Base-by-base conservation (phyloP, 1,140 invertebrate species). In the Brachionus koreanus region DNA sequence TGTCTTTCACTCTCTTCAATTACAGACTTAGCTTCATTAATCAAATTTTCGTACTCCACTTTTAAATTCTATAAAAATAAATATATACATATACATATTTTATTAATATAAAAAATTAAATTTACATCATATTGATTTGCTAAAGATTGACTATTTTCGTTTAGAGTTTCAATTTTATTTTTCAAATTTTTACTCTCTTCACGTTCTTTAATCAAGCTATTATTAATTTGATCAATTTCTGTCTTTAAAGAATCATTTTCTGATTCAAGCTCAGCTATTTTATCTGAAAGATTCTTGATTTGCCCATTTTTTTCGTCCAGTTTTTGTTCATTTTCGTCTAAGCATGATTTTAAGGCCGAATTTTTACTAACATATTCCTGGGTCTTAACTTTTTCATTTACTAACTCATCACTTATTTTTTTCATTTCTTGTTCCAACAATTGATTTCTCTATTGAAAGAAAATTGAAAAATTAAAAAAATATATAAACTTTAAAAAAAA, bases 21-120 rank as follows among this genome's bases (percentile, higher is more conserved):
- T 7, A 79, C 49, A 12, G 37, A 42, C 16, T 65, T 39, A 6
- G 61, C 49, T 35, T 79, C 46, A 12, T 79, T 79, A 16, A 79
- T 79, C 35, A 79, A 65, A 79, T 79, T 79, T 35, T 79, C 76
- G 29, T 79, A 79, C 33, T 79, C 76, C 5, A 61, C 19, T 79
- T 79, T 79, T 23, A 79, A 33, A 79, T 33, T 79, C 76, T 79
- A 16, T 7, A 76, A 76, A 76, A 46, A 74, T 16, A 74, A 43
- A 23, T 23, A n/a, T 9, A 49, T 16, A 75, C n/a, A n/a, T n/a
- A n/a, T n/a, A n/a, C n/a, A n/a, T n/a, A n/a, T n/a, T n/a, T n/a
- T n/a, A n/a, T 35, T 74, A 35, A n/a, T 29, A 43, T 75, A 16
- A 16, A 16, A 19, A 23, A 19, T 69, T 52, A 29, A 77, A 77